These are phyloP conservation scores for Cygnus buccinator DNA, from an alignment of 2,113 vertebrate species.

Conservation along the genomic window DNA sequence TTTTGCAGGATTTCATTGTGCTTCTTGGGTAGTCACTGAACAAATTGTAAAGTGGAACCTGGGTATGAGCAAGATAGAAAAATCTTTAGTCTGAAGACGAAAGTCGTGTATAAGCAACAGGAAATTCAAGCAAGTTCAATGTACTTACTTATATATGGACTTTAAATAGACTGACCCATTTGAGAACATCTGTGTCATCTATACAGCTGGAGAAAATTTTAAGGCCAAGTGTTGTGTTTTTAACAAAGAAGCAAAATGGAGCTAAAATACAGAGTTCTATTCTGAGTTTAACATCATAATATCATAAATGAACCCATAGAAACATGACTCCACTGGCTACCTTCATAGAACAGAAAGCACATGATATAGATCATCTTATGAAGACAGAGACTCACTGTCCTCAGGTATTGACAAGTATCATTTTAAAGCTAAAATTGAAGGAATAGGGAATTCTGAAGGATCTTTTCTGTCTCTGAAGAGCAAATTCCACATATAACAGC, in stretches of 20 bases:
- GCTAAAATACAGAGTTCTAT: neutral
- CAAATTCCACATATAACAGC: neutral
- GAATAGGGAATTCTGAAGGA: neutral
- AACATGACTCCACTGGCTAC: neutral
- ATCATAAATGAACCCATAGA: neutral
- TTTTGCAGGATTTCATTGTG: neutral
- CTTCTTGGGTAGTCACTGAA: neutral
- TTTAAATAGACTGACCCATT: neutral
- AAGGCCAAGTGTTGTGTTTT: neutral
- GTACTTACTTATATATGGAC: neutral
- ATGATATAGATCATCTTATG: neutral
- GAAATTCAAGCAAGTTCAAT: neutral
- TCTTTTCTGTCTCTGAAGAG: neutral
- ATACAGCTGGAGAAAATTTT: neutral
- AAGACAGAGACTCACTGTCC: neutral
- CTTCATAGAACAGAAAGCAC: neutral
- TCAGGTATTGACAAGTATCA: neutral
- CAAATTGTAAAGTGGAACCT: neutral
- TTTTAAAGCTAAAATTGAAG: neutral
- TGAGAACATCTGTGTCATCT: accelerated
- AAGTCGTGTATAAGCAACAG: neutral
- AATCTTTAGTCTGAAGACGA: neutral
- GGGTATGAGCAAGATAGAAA: neutral
- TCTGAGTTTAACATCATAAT: neutral
- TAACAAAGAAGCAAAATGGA: neutral